These are phyloP conservation scores for Turritopsis rubra DNA, from an alignment of 30 jellyfish, hydroid and myxozoan genomes.

Conservation along the genomic window DNA sequence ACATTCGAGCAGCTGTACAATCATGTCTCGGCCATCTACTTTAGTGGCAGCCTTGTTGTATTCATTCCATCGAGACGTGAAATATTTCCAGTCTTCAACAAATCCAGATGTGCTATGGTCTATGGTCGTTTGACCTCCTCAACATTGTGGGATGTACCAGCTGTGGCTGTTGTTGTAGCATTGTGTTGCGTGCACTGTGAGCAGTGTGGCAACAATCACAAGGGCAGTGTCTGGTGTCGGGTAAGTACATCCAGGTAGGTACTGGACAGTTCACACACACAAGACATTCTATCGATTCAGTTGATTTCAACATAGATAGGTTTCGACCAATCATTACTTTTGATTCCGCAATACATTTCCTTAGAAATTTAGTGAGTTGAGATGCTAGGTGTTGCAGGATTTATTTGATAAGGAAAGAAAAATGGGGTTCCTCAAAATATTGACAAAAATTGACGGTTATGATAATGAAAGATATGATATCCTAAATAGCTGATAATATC, in stretches of 20 bases:
- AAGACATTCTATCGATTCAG: slow-evolving; percentile 12
- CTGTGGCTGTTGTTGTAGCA: neutral
- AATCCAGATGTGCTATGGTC: slow-evolving; percentile 17
- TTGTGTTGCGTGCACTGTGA: neutral
- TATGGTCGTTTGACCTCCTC: slow-evolving; percentile 40
- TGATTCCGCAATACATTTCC: no score
- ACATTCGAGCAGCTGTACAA: slow-evolving; percentile 37
- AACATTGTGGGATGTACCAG: slow-evolving; percentile 14
- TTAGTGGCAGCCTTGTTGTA: slow-evolving; percentile 30
- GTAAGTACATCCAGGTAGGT: slow-evolving; percentile 19
- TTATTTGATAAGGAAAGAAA: no score
- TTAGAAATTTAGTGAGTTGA: no score
- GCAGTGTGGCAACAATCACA: slow-evolving; percentile 16
- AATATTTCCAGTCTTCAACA: slow-evolving; percentile 45
- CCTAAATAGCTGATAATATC: no score
- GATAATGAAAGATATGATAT: no score
- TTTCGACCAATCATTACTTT: no score
- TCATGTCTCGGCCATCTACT: slow-evolving; percentile 24
- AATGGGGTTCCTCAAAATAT: no score
- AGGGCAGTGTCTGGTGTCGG: slow-evolving; percentile 28
- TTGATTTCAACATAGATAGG: slow-evolving; percentile 17
- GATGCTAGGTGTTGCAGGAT: no score
- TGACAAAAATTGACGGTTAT: no score
- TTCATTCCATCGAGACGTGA: slow-evolving; percentile 38
- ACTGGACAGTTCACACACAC: slow-evolving; percentile 25